Base-by-base conservation (phyloP, 2,113 vertebrate species). In the Hiodon tergisus region DNA sequence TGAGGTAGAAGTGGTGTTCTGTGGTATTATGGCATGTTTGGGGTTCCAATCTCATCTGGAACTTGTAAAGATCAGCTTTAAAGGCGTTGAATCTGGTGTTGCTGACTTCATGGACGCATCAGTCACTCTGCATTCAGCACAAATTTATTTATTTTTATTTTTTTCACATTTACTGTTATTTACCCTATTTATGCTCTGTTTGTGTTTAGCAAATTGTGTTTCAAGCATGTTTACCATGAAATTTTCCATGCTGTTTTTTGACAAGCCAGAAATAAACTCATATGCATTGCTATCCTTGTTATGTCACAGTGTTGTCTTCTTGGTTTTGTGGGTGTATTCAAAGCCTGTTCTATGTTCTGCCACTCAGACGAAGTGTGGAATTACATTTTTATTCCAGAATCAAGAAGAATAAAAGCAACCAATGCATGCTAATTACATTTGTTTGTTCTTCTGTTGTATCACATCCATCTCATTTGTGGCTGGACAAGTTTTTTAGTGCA, bases 331-430 rank as follows among this genome's bases (percentile, higher is more conserved):
- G 31, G 31, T 31, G 31, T 31, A 31, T 31, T 31, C 31, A 31
- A 31, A 31, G 31, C 31, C 31, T 31, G 0, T 31, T 31, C 31
- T 31, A 31, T 31, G 31, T 31, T 31, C 31, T 31, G 31, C 31
- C 31, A 31, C 31, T 31, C 31, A 31, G 31, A 31, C 31, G 31
- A 31, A 31, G 2, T 31, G 31, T 82, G 74, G 76, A 80, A 76
- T 82, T 78, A 83, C 61, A 8, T 83, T 86, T 85, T 85, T 83
- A 31, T 31, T 31, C 31, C 73, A 31, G 31, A 31, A 31, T 31
- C 31, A 31, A 31, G 31, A 31, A 83, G 80, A 89, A 91, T 90
- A 90, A 90, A 31, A 90, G 85, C 11, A 72, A 72, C 55, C 9
- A n/a, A 14, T 55, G 78, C 11, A 80, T 87, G 88, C 87, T 80